Percentiles rank a stretch among this genome's conserved stretches.
Conservation (phyloP, 2,888 invertebrate species). For the Hydrotaea diabolus region DNA sequence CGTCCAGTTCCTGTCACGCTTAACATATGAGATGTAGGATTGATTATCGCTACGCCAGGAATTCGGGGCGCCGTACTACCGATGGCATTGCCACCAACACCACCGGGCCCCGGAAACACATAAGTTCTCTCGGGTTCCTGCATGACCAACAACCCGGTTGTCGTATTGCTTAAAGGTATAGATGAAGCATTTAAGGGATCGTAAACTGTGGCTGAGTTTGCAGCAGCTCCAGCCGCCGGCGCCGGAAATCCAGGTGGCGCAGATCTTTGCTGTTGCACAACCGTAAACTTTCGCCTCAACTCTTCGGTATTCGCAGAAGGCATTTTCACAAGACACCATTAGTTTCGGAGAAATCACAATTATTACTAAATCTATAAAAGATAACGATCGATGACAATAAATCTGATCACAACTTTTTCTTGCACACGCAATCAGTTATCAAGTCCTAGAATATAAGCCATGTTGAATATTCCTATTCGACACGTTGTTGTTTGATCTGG, state of each 20-base stretch:
- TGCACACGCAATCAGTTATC: neutral
- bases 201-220: slow-evolving; percentile 62
- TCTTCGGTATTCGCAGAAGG: slow-evolving; percentile 79
- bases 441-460: neutral
- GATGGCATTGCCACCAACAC: slow-evolving; percentile 70
- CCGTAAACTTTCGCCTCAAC: slow-evolving; percentile 80
- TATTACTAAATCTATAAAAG: slow-evolving; percentile 1
- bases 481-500: neutral
- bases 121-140: slow-evolving; percentile 79
- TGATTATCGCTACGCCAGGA: slow-evolving; percentile 72
- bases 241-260: slow-evolving; percentile 75
- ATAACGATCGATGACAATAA: neutral
- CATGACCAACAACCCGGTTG: slow-evolving; percentile 62
- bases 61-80: slow-evolving; percentile 71
- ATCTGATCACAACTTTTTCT: neutral
- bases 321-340: slow-evolving; percentile 80
- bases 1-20: slow-evolving; percentile 71
- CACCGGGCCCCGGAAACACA: slow-evolving; percentile 77
- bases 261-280: slow-evolving; percentile 77
- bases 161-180: slow-evolving; percentile 65
- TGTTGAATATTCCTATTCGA: neutral
- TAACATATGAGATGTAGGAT: slow-evolving; percentile 62
- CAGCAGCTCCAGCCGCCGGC: slow-evolving; percentile 47
- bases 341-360: slow-evolving; percentile 69
- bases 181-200: slow-evolving; percentile 68